Percentiles rank a stretch among this genome's conserved stretches.
phyloP scores from a whole-genome alignment of 1,140 invertebrate species.

The Akabosia matsudoensis region DNA sequence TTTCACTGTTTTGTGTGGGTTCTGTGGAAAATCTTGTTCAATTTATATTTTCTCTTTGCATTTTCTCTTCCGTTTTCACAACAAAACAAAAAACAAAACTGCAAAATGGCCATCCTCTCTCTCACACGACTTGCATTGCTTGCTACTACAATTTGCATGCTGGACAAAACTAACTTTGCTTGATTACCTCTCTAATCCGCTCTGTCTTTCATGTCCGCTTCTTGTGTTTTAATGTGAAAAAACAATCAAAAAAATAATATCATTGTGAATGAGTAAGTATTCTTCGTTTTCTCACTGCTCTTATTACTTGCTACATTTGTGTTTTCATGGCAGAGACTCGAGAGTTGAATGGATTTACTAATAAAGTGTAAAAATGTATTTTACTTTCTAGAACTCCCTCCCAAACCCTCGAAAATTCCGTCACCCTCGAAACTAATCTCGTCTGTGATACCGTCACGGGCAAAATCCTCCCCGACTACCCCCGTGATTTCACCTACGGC shows the following conservation, averaged over 20 bases:
- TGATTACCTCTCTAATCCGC: conserved; percentile 15
- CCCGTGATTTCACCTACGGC: background rate
- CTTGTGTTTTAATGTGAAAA: background rate
- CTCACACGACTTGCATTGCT: conserved; percentile 1
- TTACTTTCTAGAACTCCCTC: conserved; percentile 50
- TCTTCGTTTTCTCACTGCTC: background rate
- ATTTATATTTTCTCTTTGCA: no score
- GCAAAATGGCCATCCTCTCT: no score
- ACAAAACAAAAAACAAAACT: no score
- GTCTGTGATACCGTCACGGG: background rate
- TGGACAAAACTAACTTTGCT: conserved; percentile 5
- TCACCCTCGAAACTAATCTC: conserved; percentile 44
- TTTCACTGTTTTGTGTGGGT: no score
- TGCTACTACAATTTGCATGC: conserved; percentile 4
- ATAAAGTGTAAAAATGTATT: no score
- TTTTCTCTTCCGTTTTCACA: no score
- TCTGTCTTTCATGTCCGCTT: background rate
- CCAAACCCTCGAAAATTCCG: conserved; percentile 51
- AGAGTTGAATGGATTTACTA: no score
- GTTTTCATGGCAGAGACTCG: no score
- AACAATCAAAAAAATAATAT: no score
- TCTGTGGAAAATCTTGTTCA: no score
- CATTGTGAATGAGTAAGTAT: background rate
- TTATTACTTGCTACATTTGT: background rate
- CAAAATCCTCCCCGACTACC: background rate